phyloP scores from a whole-genome alignment of 2,797 vertebrate species.

The Streptopelia turtur region DNA sequence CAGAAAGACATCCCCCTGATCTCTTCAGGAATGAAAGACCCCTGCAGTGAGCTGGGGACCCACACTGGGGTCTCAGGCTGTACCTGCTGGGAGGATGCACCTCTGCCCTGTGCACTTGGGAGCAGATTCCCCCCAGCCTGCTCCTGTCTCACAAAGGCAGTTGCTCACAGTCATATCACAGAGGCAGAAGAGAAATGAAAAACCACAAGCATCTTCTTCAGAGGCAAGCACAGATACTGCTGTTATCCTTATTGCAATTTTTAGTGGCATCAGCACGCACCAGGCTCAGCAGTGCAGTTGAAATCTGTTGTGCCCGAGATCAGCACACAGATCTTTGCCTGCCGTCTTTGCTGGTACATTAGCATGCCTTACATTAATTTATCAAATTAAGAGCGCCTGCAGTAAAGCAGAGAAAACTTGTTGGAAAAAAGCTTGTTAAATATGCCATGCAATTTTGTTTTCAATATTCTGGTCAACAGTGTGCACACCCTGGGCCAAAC shows the following conservation, averaged over 20 bases:
- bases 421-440: background rate
- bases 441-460: background rate
- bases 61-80: rapidly evolving
- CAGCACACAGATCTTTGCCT: conserved; percentile 18
- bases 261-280: background rate
- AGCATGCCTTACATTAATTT: conserved; percentile 36
- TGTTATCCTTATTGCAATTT: background rate
- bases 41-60: background rate
- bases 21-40: background rate
- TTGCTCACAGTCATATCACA: background rate
- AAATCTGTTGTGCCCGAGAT: background rate
- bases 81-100: rapidly evolving
- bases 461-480: background rate
- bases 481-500: background rate
- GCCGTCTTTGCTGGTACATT: conserved; percentile 17
- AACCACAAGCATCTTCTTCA: background rate
- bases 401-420: background rate
- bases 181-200: background rate
- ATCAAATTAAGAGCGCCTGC: conserved; percentile 29
- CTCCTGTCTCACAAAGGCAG: rapidly evolving
- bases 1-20: rapidly evolving
- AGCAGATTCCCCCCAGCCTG: background rate
- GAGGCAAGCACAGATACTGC: background rate
- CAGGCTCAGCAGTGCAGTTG: background rate
- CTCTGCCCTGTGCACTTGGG: background rate